phyloP scores from a whole-genome alignment of 2,797 vertebrate species.

The Lepidocolaptes lacrymiger region DNA sequence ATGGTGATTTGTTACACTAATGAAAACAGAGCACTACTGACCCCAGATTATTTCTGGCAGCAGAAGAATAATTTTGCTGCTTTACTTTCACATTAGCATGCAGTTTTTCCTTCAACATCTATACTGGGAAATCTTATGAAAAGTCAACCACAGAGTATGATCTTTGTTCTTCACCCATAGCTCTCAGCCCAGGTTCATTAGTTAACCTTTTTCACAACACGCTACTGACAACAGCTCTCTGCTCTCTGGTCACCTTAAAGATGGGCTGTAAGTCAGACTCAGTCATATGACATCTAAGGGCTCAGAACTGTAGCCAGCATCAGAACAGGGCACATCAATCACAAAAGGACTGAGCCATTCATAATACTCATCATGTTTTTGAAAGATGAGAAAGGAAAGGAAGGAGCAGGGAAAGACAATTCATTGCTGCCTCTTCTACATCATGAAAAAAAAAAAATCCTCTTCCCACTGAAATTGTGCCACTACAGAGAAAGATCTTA shows the following conservation, averaged over 20 bases:
- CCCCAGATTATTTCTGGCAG: constrained; percentile 18
- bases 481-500: neutral
- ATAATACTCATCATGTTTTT: neutral
- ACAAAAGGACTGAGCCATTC: neutral
- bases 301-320: neutral
- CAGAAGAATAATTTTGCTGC: neutral
- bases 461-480: neutral
- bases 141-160: neutral
- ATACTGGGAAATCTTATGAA: neutral
- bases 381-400: neutral
- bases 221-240: neutral
- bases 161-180: neutral
- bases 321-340: neutral
- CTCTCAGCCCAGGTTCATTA: neutral
- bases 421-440: neutral
- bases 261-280: neutral
- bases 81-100: constrained; percentile 6
- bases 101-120: neutral
- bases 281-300: neutral
- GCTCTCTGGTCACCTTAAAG: neutral
- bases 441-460: neutral
- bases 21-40: constrained; percentile 26
- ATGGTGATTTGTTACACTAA: neutral
- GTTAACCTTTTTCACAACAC: neutral
- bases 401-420: neutral